Evolutionary conservation across 35 echinoderm and acorn worm species (phyloP).

Genomic region (Heliocidaris tuberculata): DNA sequence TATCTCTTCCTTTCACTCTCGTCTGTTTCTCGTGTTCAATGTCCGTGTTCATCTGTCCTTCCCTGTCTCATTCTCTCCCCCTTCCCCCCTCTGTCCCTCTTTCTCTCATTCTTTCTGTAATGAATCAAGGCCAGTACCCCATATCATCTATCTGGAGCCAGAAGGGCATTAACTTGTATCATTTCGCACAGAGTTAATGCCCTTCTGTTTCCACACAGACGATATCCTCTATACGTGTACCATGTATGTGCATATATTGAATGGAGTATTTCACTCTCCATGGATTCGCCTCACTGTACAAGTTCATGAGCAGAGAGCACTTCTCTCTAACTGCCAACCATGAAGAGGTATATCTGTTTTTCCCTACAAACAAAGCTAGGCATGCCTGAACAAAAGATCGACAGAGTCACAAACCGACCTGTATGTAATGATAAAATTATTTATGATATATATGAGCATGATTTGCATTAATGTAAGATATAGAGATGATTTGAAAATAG

Average conservation of each 20-base stretch:
- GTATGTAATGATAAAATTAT: background rate
- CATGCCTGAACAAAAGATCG: background rate
- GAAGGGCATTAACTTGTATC: no score
- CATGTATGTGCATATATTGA: no score
- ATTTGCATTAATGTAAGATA: background rate
- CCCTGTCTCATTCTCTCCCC: background rate
- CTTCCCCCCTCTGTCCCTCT: no score
- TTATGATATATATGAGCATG: background rate
- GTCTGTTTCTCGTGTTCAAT: background rate
- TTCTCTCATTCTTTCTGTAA: background rate
- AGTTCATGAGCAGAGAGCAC: background rate
- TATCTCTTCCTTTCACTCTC: no score
- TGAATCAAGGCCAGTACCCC: background rate
- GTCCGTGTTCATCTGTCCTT: background rate
- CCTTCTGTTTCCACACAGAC: no score
- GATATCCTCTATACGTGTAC: no score
- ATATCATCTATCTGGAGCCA: no score
- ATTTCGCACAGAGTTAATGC: no score
- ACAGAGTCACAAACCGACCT: background rate
- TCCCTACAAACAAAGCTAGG: background rate
- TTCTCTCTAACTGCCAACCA: background rate
- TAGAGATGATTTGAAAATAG: conserved; percentile 24
- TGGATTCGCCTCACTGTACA: no score
- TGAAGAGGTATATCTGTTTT: background rate
- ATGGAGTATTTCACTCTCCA: no score